Base-by-base conservation (phyloP, 64 coral and sea anemone species). In the Hydrozoanthus tunicans region DNA sequence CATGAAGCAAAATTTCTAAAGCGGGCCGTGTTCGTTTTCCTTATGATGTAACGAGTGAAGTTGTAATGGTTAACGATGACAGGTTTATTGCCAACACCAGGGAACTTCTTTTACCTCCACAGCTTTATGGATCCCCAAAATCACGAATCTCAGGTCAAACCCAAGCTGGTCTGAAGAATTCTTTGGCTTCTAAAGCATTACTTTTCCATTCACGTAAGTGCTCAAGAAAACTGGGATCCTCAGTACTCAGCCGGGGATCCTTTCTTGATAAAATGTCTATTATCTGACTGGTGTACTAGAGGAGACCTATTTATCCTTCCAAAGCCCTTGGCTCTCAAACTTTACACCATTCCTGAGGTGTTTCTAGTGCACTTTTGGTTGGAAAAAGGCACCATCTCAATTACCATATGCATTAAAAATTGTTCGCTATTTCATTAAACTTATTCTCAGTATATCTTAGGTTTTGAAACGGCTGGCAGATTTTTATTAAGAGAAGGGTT, bases 121-220 rank as follows among this genome's bases (percentile, higher is more conserved):
- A 4, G 79, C 91, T 70, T 92, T 7, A 51, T 92, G 73, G 6
- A 86, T 53, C 4, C 91, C 91, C 10, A 86, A 26, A 5, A 93
- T 75, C 91, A 93, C 86, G 0, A 75, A 73, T 55, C 67, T 59
- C 4, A 93, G 53, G 56, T 93, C 91, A 93, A 85, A 86, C 91
- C 91, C 86, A 5, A 93, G 58, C 64, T 93, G 57, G 27, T 93
- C 81, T 78, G 91, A 93, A 6, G 70, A 86, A 86, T n/a, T 86
- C 15, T 24, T 20, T 20, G 20, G 23, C 70, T 73, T 73, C 4
- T 81, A 53, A 0, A 59, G 12, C 2, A 1, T 54, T 17, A 53
- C 70, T 9, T 58, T 86, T 5, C 14, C 73, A 57, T 93, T 86
- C 91, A 81, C 86, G 14, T 25, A 93, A 14, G 73, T 69, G 80